phyloP scores from a whole-genome alignment of 2,888 invertebrate genomes.

The Dicycla oo region DNA sequence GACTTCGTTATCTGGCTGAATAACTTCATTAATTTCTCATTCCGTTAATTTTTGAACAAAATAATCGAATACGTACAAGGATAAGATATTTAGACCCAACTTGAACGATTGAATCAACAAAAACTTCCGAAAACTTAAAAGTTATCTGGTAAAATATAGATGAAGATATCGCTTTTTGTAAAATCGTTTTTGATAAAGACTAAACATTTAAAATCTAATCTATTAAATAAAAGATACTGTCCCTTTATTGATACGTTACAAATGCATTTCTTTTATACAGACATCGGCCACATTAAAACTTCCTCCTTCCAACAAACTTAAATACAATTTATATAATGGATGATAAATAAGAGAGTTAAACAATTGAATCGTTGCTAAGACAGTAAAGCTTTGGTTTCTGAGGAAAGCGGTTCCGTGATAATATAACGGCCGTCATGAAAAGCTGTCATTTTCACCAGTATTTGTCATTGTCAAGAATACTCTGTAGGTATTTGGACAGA shows the following conservation, averaged over 20 bases:
- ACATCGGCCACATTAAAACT: not conserved
- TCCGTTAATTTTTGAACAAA: not conserved
- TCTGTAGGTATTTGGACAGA: no score
- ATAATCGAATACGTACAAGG: not conserved
- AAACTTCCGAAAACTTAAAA: not conserved
- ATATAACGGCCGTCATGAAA: no score
- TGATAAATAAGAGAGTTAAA: not conserved
- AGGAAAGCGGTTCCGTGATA: no score
- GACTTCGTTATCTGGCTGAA: not conserved
- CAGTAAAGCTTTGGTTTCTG: no score
- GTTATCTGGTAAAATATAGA: not conserved
- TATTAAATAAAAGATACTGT: not conserved
- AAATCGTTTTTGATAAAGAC: not conserved
- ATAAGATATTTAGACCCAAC: not conserved
- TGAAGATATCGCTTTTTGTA: not conserved
- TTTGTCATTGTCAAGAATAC: no score
- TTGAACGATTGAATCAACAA: not conserved
- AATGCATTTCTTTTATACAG: not conserved
- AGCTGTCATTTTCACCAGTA: no score
- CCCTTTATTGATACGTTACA: not conserved
- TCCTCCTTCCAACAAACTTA: not conserved
- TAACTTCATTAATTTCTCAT: not conserved
- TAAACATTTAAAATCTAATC: not conserved
- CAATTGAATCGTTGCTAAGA: not conserved
- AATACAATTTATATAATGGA: not conserved